These are phyloP conservation scores for Lasioglossum marginatum DNA, from an alignment of 2,888 invertebrate genomes.

Conservation along the genomic window DNA sequence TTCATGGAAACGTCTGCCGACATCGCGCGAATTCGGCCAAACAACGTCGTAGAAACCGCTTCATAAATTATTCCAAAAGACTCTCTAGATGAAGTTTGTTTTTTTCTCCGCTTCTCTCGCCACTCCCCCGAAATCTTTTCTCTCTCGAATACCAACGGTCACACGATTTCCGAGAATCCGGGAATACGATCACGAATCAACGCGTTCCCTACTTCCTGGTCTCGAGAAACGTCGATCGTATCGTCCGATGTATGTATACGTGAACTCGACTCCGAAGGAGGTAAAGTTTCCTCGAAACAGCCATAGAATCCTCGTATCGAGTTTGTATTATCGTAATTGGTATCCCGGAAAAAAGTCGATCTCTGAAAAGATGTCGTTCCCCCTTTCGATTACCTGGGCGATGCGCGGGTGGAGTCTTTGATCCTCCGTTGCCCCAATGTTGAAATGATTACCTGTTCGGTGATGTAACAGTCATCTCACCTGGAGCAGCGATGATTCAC, in stretches of 20 bases:
- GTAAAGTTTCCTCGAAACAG: constrained; percentile 5
- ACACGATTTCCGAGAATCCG: constrained; percentile 40
- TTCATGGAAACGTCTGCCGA: not conserved
- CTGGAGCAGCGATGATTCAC: constrained; percentile 61
- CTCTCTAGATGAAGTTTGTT: constrained; percentile 11
- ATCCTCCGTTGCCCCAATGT: constrained; percentile 3
- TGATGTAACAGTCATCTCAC: constrained; percentile 45
- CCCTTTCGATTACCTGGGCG: not conserved
- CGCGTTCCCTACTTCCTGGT: constrained; percentile 24
- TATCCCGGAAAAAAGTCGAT: not conserved
- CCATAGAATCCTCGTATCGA: not conserved
- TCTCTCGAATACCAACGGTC: constrained; percentile 18
- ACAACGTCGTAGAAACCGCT: not conserved
- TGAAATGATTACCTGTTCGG: constrained; percentile 48
- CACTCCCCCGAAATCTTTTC: not conserved
- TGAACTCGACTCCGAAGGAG: not conserved
- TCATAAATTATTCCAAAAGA: constrained; percentile 28
- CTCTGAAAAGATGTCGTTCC: not conserved
- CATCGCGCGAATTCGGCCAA: not conserved
- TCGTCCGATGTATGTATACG: constrained; percentile 1
- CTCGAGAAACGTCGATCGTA: constrained; percentile 25
- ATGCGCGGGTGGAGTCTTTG: not conserved
- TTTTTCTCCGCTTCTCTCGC: not conserved
- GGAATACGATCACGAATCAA: constrained; percentile 42
- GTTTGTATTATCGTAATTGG: not conserved